Evolutionary conservation across 23 tunicate species (phyloP).

Genomic region (Phallusia fumigata): DNA sequence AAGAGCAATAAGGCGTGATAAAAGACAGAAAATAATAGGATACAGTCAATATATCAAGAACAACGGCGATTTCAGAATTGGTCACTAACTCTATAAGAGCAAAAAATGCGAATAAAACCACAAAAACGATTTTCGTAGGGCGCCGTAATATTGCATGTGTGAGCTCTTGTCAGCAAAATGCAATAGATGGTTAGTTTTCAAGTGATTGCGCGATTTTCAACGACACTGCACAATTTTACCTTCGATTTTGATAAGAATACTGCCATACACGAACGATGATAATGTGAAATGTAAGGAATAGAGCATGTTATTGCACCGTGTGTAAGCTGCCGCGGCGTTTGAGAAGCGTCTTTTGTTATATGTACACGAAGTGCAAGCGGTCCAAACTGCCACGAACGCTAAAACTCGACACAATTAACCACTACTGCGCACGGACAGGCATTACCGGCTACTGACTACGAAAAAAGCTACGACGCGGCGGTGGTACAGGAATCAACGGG

Average conservation of each 20-base stretch:
- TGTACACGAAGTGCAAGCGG: neutral
- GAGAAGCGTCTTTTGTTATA: neutral
- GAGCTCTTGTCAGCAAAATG: too few relatives aligned
- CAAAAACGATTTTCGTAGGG: too few relatives aligned
- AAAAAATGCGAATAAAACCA: neutral
- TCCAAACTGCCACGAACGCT: neutral
- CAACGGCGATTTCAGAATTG: too few relatives aligned
- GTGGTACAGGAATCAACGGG: too few relatives aligned
- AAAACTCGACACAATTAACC: neutral
- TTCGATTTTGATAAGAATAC: conserved; percentile 5
- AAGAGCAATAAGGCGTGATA: neutral
- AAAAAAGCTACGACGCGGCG: too few relatives aligned
- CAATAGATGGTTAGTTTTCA: too few relatives aligned
- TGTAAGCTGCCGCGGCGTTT: neutral
- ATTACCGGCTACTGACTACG: neutral
- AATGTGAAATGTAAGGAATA: neutral
- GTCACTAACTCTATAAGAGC: neutral
- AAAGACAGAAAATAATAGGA: neutral
- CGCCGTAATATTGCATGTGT: too few relatives aligned
- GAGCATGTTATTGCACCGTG: conserved; percentile 5
- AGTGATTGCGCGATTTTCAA: too few relatives aligned
- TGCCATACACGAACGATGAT: neutral
- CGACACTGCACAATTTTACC: neutral
- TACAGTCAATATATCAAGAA: neutral
- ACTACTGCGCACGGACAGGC: neutral